Percentiles rank a stretch among this genome's conserved stretches.
Conservation (phyloP, 30 jellyfish, hydroid and myxozoan genomes). For the Aurelia aurita complex sp. Pacific region DNA sequence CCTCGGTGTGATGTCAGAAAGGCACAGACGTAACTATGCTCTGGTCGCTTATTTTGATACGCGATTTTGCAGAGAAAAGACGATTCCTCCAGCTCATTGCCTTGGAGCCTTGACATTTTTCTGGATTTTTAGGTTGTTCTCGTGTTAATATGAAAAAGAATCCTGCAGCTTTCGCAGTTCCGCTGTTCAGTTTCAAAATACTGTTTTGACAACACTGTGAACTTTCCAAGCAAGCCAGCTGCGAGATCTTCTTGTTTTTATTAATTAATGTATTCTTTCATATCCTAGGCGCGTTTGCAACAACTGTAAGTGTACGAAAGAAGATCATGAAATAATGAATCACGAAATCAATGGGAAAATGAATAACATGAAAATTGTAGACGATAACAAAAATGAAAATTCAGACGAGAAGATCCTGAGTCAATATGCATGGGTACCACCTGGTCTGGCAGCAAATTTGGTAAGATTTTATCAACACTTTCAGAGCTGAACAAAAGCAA, state of each 20-base stretch:
- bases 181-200: background rate
- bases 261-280: too few relatives aligned
- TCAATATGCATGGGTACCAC: constrained; percentile 94
- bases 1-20: too few relatives aligned
- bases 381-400: constrained; percentile 39
- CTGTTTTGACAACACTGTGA: background rate
- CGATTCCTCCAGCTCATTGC: too few relatives aligned
- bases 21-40: too few relatives aligned
- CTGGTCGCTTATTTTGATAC: too few relatives aligned
- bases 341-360: constrained; percentile 57
- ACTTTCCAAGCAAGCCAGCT: background rate
- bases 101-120: too few relatives aligned
- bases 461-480: constrained; percentile 30
- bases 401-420: constrained; percentile 47
- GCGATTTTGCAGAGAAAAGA: too few relatives aligned
- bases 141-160: background rate
- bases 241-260: too few relatives aligned
- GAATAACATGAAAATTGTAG: constrained; percentile 42
- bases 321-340: constrained; percentile 75
- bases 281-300: constrained; percentile 69
- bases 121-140: too few relatives aligned
- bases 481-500: too few relatives aligned
- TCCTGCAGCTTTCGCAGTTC: background rate
- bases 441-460: constrained; percentile 87
- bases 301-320: constrained; percentile 82